A percentile compares a stretch with the other conserved stretches of the same genome.
These are phyloP conservation scores for Lucinisca nassula DNA, from an alignment of 2,888 invertebrate species.

Conservation along the genomic window DNA sequence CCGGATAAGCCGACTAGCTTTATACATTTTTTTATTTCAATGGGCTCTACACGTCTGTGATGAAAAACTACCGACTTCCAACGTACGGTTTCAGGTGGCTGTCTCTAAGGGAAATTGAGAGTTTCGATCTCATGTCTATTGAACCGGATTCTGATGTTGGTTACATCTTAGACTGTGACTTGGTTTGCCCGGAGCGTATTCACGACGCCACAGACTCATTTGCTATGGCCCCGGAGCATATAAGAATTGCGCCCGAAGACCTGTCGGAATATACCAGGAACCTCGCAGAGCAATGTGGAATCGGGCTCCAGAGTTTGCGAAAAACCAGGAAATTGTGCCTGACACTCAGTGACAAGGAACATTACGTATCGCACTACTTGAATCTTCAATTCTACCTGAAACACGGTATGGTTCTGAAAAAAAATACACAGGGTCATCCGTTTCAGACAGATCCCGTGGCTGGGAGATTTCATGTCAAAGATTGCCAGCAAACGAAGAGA, in stretches of 20 bases:
- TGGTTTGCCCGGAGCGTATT: not conserved
- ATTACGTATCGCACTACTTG: not conserved
- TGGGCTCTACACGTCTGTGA: slow-evolving; percentile 9
- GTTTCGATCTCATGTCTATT: not conserved
- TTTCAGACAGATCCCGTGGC: not conserved
- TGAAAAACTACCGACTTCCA: slow-evolving; percentile 1
- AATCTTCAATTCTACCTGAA: slow-evolving; percentile 16
- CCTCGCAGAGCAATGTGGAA: not conserved
- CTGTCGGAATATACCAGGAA: slow-evolving; percentile 12
- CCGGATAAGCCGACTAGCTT: not conserved
- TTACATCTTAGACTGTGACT: slow-evolving; percentile 1
- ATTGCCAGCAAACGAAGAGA: not conserved
- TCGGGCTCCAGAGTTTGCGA: not conserved
- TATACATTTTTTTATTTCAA: slow-evolving; percentile 24
- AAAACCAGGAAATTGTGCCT: not conserved
- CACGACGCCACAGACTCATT: slow-evolving; percentile 4
- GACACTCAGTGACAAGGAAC: slow-evolving; percentile 3
- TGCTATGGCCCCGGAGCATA: slow-evolving; percentile 11
- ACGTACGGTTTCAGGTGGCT: not conserved
- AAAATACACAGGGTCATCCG: not conserved
- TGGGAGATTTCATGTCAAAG: not conserved
- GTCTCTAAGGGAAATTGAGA: not conserved
- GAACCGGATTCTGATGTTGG: not conserved
- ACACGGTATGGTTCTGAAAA: not conserved
- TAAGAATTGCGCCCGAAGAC: not conserved